Percentiles rank a stretch among this genome's conserved stretches.
Evolutionary conservation across 2,797 vertebrate genomes (phyloP).

Genomic region (Anabacerthia variegaticeps): DNA sequence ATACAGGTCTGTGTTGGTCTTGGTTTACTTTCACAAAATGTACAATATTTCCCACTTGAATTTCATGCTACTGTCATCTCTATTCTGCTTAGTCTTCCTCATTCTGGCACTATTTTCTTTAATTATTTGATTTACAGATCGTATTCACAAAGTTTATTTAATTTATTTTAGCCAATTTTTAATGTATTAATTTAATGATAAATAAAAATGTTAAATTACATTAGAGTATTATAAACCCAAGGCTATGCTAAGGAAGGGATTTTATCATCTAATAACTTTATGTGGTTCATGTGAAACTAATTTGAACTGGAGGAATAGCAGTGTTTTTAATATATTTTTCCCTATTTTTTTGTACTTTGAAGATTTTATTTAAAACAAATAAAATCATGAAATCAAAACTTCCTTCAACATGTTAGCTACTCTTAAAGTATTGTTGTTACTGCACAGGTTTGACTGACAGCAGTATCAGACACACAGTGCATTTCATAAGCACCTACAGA

Average conservation of each 20-base stretch:
- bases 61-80: background rate
- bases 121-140: background rate
- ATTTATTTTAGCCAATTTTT: background rate
- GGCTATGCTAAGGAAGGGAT: background rate
- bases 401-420: background rate
- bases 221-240: background rate
- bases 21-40: background rate
- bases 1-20: background rate
- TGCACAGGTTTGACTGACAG: background rate
- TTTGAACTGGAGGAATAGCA: background rate
- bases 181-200: background rate
- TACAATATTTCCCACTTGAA: background rate
- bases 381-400: constrained; percentile 46
- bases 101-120: background rate
- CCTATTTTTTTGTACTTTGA: background rate
- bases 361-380: constrained; percentile 46
- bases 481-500: background rate
- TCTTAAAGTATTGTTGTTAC: background rate
- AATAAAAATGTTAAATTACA: background rate
- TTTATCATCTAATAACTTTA: background rate
- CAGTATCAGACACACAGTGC: background rate
- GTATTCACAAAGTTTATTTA: background rate
- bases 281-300: background rate
- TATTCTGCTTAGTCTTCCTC: background rate
- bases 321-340: background rate